Evolutionary conservation across 2,888 invertebrate genomes (phyloP).

Genomic region (Drosophila demipolita): DNA sequence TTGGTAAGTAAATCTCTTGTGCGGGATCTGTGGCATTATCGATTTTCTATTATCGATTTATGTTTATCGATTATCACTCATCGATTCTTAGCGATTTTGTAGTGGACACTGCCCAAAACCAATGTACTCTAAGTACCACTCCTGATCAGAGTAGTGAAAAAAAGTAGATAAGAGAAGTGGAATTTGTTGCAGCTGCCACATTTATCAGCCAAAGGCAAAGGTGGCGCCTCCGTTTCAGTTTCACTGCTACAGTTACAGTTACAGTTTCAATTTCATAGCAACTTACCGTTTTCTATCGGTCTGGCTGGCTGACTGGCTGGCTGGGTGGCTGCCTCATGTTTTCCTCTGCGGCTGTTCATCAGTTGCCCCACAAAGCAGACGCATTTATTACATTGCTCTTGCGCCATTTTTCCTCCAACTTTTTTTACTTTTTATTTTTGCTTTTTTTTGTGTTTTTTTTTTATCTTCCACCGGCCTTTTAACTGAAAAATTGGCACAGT

Average conservation of each 20-base stretch:
- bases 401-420: constrained; percentile 39
- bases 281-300: constrained; percentile 39
- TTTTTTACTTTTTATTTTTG: constrained; percentile 19
- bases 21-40: neutral
- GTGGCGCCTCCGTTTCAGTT: constrained; percentile 33
- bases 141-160: neutral
- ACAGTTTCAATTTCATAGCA: constrained; percentile 32
- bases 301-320: constrained; percentile 5
- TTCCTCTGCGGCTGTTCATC: constrained; percentile 71
- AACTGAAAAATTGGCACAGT: constrained; percentile 78
- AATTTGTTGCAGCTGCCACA: constrained; percentile 49
- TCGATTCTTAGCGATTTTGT: neutral
- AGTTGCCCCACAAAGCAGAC: constrained; percentile 64
- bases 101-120: neutral
- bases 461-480: constrained; percentile 53
- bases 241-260: constrained; percentile 30
- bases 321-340: constrained; percentile 12
- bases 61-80: neutral
- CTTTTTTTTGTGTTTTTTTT: constrained; percentile 9
- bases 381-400: constrained; percentile 78
- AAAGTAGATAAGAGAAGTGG: constrained; percentile 17
- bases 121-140: neutral
- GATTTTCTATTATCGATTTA: neutral
- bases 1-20: neutral
- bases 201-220: constrained; percentile 68